Conservation (phyloP, 2,888 invertebrate genomes). For the Heliconius erato region DNA sequence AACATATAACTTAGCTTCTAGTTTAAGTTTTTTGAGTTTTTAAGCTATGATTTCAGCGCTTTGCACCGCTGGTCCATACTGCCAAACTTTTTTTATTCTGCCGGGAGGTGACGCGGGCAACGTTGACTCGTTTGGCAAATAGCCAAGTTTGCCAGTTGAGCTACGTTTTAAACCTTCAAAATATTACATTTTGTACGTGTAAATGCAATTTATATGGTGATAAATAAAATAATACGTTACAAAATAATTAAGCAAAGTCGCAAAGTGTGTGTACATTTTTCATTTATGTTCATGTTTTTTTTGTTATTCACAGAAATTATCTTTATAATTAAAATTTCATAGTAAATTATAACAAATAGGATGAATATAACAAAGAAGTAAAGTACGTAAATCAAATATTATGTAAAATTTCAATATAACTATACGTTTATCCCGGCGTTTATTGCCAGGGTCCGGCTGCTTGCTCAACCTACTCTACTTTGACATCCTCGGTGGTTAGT, state of each 20-base stretch:
- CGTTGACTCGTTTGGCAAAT: conserved; percentile 42
- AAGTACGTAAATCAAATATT: background rate
- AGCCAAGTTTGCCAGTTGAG: conserved; percentile 39
- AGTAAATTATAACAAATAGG: background rate
- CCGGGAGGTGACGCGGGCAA: conserved; percentile 41
- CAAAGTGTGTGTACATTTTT: conserved; percentile 8
- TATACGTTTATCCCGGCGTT: background rate
- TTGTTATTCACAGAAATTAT: background rate
- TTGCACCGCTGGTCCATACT: conserved; percentile 32
- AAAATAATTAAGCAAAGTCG: conserved; percentile 22
- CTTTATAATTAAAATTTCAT: background rate
- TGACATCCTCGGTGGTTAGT: no score
- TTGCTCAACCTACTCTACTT: no score
- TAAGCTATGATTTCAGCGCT: conserved; percentile 28
- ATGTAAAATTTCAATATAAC: background rate
- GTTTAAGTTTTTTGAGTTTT: conserved; percentile 24
- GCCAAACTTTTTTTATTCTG: conserved; percentile 38
- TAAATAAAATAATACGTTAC: conserved; percentile 33
- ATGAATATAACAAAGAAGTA: background rate
- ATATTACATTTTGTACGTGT: conserved; percentile 33
- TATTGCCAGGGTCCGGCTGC: no score
- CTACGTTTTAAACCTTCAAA: conserved; percentile 39
- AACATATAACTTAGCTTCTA: conserved; percentile 3
- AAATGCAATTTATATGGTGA: conserved; percentile 34
- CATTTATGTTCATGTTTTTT: background rate